Conservation (phyloP, 2,888 invertebrate species). For the Ptycholaimellus sp. region DNA sequence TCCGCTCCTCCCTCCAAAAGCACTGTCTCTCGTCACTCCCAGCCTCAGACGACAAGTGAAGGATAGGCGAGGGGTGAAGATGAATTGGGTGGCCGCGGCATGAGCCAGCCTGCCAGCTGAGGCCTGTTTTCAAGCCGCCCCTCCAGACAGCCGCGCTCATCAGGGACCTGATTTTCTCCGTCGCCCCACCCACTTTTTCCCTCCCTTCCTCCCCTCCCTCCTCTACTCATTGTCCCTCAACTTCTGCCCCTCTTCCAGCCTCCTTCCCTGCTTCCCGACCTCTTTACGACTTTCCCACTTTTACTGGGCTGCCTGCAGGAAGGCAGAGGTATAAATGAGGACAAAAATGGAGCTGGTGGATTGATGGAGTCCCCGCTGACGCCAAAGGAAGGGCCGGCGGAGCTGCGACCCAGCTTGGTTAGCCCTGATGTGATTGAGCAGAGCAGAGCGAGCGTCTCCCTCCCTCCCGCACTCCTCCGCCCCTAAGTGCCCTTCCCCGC, state of each 20-base stretch:
- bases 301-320: too few species aligned
- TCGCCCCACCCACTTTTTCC: slow-evolving; percentile 4
- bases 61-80: too few species aligned
- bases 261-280: slow-evolving; percentile 2
- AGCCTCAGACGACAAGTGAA: too few species aligned
- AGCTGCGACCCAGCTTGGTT: too few species aligned
- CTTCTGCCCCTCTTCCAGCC: slow-evolving; percentile 4
- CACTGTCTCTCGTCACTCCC: slow-evolving; percentile 1
- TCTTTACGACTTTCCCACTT: slow-evolving; percentile 3
- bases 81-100: too few species aligned
- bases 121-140: too few species aligned
- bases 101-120: too few species aligned
- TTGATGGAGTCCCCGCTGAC: slow-evolving; percentile 5
- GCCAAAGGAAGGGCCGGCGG: too few species aligned
- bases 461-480: slow-evolving; percentile 3
- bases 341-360: too few species aligned
- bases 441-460: slow-evolving; percentile 7
- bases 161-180: slow-evolving; percentile 5
- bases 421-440: too few species aligned
- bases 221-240: slow-evolving; percentile 4
- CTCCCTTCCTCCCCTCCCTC: slow-evolving; percentile 2
- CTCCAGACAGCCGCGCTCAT: not conserved
- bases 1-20: not conserved
- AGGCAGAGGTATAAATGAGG: too few species aligned
- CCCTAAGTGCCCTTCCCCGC: slow-evolving; percentile 1